Conservation (phyloP, 2,888 invertebrate species). For the Leucozona laternaria region DNA sequence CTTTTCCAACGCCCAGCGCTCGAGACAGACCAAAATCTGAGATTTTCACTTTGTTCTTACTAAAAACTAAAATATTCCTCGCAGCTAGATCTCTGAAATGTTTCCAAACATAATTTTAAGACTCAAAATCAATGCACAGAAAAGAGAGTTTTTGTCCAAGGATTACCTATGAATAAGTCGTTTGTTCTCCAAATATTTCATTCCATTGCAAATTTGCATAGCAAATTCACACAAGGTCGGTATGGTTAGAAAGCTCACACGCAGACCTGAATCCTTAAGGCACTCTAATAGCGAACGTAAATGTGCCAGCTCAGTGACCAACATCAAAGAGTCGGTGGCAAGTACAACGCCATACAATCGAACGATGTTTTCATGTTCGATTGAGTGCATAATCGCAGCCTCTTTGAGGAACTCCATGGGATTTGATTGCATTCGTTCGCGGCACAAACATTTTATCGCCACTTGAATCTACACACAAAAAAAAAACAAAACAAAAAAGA, state of each 20-base stretch:
- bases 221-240: constrained; percentile 97
- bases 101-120: constrained; percentile 70
- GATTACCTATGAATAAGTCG: constrained; percentile 95
- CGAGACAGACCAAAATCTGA: constrained; percentile 98
- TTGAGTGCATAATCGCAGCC: constrained; percentile 99
- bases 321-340: constrained; percentile 93
- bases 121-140: not conserved
- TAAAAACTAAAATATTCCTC: constrained; percentile 98
- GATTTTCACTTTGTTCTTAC: constrained; percentile 98
- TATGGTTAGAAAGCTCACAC: constrained; percentile 95
- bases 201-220: constrained; percentile 97
- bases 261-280: constrained; percentile 94
- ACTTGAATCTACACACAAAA: constrained; percentile 90
- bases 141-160: not conserved
- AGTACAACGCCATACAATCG: constrained; percentile 98
- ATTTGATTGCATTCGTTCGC: constrained; percentile 97
- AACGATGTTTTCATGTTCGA: constrained; percentile 98
- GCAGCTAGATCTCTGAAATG: constrained; percentile 95
- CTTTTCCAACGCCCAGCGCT: constrained; percentile 98
- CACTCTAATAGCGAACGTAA: constrained; percentile 97
- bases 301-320: constrained; percentile 96
- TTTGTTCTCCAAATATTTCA: constrained; percentile 98
- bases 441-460: constrained; percentile 97
- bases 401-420: constrained; percentile 98
- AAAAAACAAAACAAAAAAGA: not conserved